Percentiles rank a stretch among this genome's conserved stretches.
phyloP scores from a whole-genome alignment of 2,888 invertebrate species.

The Eilema griseolum region DNA sequence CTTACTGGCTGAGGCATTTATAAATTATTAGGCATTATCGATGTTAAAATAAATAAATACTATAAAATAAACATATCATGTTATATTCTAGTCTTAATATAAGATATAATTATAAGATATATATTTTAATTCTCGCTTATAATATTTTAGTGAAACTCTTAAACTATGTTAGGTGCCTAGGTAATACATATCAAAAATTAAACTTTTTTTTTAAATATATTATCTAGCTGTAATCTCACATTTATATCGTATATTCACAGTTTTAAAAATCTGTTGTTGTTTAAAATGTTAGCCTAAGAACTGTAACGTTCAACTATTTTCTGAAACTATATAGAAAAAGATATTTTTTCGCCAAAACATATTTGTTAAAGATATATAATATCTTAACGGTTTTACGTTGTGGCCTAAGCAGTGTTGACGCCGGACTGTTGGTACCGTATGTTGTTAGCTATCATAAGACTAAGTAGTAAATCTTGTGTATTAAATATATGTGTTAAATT shows the following conservation, averaged over 20 bases:
- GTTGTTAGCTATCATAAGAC: constrained; percentile 62
- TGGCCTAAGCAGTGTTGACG: constrained; percentile 65
- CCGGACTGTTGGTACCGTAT: constrained; percentile 37
- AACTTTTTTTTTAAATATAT: constrained; percentile 40
- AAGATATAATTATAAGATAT: constrained; percentile 51
- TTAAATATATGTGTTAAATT: constrained; percentile 78
- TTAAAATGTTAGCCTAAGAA: constrained; percentile 64
- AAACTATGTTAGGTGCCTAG: constrained; percentile 77
- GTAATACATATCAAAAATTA: constrained; percentile 73
- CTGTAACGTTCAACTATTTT: constrained; percentile 77
- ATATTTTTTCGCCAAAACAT: constrained; percentile 72
- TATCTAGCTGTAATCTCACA: constrained; percentile 48
- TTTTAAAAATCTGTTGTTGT: constrained; percentile 53
- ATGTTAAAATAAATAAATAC: constrained; percentile 69
- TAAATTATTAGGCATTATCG: constrained; percentile 70
- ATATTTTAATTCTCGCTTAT: constrained; percentile 59
- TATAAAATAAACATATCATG: constrained; percentile 63
- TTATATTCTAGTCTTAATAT: constrained; percentile 50
- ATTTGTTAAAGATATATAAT: constrained; percentile 79
- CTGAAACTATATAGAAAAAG: constrained; percentile 63
- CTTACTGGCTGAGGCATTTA: constrained; percentile 87
- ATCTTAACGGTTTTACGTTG: constrained; percentile 67
- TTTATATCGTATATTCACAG: constrained; percentile 49
- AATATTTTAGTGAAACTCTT: constrained; percentile 48
- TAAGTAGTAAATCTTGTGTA: constrained; percentile 74